Percentiles rank a stretch among this genome's conserved stretches.
phyloP scores from a whole-genome alignment of 2,888 invertebrate species.

The Halictus quadricinctus region DNA sequence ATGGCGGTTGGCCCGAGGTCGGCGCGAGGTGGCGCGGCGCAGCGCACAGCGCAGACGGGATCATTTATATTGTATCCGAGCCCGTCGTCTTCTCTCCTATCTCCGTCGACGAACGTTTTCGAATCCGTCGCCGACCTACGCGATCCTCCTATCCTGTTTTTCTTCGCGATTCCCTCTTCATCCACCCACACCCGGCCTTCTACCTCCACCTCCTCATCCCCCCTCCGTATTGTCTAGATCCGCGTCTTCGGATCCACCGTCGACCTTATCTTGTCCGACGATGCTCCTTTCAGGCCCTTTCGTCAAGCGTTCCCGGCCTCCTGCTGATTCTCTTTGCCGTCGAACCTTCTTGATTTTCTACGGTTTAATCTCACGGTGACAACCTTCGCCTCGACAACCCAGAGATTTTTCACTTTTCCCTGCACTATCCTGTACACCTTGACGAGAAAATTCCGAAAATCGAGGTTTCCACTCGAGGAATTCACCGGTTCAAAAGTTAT shows the following conservation, averaged over 20 bases:
- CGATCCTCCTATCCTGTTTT: constrained; percentile 3
- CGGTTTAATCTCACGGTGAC: background rate
- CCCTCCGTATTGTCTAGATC: background rate
- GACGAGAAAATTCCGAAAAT: too few relatives aligned
- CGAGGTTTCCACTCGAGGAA: too few relatives aligned
- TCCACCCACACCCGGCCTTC: background rate
- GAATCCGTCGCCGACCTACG: background rate
- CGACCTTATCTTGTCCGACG: constrained; percentile 12
- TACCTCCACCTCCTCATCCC: background rate
- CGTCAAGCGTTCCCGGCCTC: constrained; percentile 12
- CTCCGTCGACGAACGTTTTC: constrained; percentile 47
- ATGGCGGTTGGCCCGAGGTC: constrained; percentile 68
- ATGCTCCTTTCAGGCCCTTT: constrained; percentile 24
- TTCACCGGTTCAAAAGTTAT: too few relatives aligned
- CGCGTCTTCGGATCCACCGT: constrained; percentile 1
- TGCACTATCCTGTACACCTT: too few relatives aligned
- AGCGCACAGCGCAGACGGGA: constrained; percentile 73
- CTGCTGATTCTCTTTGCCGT: background rate
- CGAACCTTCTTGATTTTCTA: background rate
- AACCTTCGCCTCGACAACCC: too few relatives aligned
- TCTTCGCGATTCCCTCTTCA: background rate
- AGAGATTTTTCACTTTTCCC: too few relatives aligned
- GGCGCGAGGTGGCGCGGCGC: constrained; percentile 51
- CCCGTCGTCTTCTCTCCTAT: constrained; percentile 64
- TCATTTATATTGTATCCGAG: constrained; percentile 80